These are phyloP conservation scores for Caracal caracal DNA, from an alignment of 2,113 vertebrate genomes.

Conservation along the genomic window DNA sequence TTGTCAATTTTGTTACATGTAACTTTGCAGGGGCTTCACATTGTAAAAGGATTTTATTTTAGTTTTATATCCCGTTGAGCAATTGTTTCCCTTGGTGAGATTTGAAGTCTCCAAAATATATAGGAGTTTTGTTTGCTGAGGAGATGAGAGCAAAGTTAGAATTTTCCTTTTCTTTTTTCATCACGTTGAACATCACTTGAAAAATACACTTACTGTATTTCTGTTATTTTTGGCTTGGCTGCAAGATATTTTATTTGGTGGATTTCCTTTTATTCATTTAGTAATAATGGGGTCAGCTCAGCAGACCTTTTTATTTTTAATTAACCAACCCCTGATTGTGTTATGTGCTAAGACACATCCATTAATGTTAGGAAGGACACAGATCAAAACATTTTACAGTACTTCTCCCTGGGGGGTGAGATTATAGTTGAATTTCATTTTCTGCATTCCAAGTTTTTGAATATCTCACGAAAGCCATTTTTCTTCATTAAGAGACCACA, in stretches of 20 bases:
- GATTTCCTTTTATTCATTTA: conserved; percentile 65
- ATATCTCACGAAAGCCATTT: background rate
- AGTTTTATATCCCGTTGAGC: conserved; percentile 46
- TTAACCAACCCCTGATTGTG: background rate
- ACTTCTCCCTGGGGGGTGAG: background rate
- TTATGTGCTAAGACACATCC: background rate
- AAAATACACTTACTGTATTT: conserved; percentile 59
- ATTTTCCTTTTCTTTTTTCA: conserved; percentile 29
- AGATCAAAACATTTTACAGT: background rate
- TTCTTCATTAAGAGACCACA: background rate
- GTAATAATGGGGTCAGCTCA: conserved; percentile 12
- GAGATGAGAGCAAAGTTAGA: conserved; percentile 28
- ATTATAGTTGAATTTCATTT: conserved; percentile 19
- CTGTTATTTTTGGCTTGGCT: conserved; percentile 66
- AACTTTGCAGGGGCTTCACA: conserved; percentile 35
- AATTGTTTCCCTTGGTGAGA: conserved; percentile 57
- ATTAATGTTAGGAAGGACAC: background rate
- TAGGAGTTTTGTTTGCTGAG: conserved; percentile 20
- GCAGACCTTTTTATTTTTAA: conserved; percentile 59
- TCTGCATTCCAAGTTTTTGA: conserved; percentile 16
- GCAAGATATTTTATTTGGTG: conserved; percentile 36
- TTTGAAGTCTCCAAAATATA: background rate
- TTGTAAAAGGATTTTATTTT: conserved; percentile 71
- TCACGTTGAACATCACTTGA: conserved; percentile 42
- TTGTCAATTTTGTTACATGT: conserved; percentile 65